Evolutionary conservation across 1,140 invertebrate genomes (phyloP), one percentile per base, ranked within the genome.

Genomic region (Maconellicoccus hirsutus): DNA sequence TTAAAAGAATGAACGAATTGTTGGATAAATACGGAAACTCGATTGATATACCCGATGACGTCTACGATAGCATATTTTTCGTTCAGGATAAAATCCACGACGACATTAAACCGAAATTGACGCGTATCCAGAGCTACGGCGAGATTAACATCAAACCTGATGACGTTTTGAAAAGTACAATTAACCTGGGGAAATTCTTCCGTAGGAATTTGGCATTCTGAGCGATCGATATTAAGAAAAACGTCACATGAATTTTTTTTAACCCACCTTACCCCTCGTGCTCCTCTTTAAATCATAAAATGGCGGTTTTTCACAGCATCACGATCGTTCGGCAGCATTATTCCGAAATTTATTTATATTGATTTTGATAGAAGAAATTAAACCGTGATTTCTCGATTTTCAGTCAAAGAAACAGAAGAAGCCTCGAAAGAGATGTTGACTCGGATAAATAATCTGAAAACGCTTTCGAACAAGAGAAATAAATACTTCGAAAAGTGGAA

Each of bases 401-500:
- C 42, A 72, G 72, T 77, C 59, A 72, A 75, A 42, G 74, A 77
- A 70, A 71, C 73, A n/a, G 73, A 76, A 69, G 73, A 69, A n/a
- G 73, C 70, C 19, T 73, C 72, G 0, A 75, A 74, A 25, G 76
- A 75, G 73, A 74, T 74, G 12, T 72, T 76, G 26, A 74, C 76
- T 1, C 70, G 74, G 63, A 33, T 75, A 8, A 52, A 71, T 12
- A 63, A 73, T 27, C n/a, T 73, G 2, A 19, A 29, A 14, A 71
- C 70, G 38, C 23, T 69, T 0, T 59, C 59, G 23, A 27, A 78
- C 3, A 82, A 83, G 42, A 79, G 86, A 14, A 83, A 85, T 72
- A 76, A 79, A 14, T 82, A 84, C 73, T 86, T 87, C 73, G 79
- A 82, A 27, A 78, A 81, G 39, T 89, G 84, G 81, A 87, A 86